Evolutionary conservation across 1,140 invertebrate genomes (phyloP), one percentile per base, ranked within the genome.

Genomic region (Pseudomyrmex flavicornis): DNA sequence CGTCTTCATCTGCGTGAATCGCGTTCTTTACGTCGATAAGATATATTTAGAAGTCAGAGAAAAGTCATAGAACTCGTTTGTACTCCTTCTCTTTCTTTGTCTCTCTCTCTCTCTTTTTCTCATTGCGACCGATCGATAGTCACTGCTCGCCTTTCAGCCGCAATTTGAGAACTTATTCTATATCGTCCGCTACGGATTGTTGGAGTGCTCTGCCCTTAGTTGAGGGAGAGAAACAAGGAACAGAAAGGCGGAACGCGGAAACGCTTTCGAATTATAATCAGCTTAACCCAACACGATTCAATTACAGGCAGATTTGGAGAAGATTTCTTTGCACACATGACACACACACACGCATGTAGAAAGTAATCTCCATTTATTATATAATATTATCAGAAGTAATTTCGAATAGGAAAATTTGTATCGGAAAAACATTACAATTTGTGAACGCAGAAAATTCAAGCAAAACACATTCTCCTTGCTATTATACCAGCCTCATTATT

Each of bases 151-250:
- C 9, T 61, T 70, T 70, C 44, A 80, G 17, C 10, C 1, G 26
- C 52, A 58, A 77, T 70, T 70, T 12, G 20, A 72, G n/a, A 80
- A 80, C n/a, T 48, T 72, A 59, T 59, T 79, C 44, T 35, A 79
- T 79, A 69, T 69, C 10, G 20, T 12, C 54, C 13, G 52, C 20
- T 22, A 58, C 8, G n/a, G 1, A 50, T 48, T 44, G 12, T 59
- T 22, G 12, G 9, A 17, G 54, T 59, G 9, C 20, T 8, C n/a
- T 17, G 62, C n/a, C 35, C 13, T 52, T 2, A 7, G 50, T 52
- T 13, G 4, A 54, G 17, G 35, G 9, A n/a, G 13, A 20, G 17
- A 10, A 68, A n/a, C 17, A 20, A 68, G 9, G 54, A 44, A 76
- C 0, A 77, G 8, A 52, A 26, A 35, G 3, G 9, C 44, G 50